phyloP scores from a whole-genome alignment of 2,797 vertebrate genomes.

The Pipistrellus nathusii region DNA sequence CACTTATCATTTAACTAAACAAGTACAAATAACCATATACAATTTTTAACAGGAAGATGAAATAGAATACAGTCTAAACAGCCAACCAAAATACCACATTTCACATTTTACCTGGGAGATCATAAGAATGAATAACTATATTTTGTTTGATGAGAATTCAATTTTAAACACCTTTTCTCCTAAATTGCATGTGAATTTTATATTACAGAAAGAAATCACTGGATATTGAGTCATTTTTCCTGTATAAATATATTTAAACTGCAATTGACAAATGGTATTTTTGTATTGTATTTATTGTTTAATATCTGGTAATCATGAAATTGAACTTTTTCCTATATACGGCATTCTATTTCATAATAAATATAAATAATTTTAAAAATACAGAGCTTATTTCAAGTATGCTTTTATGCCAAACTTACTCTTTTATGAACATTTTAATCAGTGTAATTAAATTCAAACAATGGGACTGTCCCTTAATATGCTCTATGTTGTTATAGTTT shows the following conservation, averaged over 20 bases:
- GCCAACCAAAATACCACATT: neutral
- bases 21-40: neutral
- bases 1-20: constrained; percentile 1
- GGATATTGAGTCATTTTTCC: neutral
- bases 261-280: neutral
- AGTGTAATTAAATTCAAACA: neutral
- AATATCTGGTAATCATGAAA: neutral
- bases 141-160: neutral
- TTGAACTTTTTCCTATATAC: neutral
- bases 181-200: neutral
- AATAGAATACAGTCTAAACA: neutral
- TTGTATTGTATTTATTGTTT: neutral
- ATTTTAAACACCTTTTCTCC: neutral
- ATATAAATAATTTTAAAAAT: neutral
- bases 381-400: neutral
- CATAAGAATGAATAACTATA: neutral
- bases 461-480: neutral
- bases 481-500: neutral
- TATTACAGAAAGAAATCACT: neutral
- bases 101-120: neutral
- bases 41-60: neutral
- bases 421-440: neutral
- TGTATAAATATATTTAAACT: neutral
- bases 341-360: neutral
- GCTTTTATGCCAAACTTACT: neutral